Evolutionary conservation across 2,113 vertebrate genomes (phyloP).

Genomic region (Paradoxurus hermaphroditus): DNA sequence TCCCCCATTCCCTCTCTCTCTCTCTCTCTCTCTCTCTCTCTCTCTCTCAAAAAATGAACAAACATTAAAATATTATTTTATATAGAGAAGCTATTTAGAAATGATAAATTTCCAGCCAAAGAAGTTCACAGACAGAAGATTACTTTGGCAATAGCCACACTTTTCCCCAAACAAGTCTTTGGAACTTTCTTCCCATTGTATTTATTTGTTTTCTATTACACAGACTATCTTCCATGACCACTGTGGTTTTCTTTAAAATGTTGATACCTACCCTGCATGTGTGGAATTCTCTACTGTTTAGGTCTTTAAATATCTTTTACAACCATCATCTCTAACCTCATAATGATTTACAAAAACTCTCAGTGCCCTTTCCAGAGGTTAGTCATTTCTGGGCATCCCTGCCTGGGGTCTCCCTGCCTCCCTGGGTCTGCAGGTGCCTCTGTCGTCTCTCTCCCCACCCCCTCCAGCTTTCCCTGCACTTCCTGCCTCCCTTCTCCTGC

Average conservation of each 20-base stretch:
- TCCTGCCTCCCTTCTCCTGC: background rate
- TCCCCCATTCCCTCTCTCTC: too few relatives aligned
- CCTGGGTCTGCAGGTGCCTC: too few relatives aligned
- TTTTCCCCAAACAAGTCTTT: background rate
- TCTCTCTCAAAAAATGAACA: too few relatives aligned
- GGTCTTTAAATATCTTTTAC: background rate
- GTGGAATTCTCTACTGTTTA: background rate
- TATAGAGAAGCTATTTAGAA: background rate
- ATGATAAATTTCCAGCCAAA: background rate
- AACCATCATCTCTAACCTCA: background rate
- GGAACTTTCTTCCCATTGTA: background rate
- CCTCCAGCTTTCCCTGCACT: background rate
- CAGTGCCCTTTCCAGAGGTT: background rate
- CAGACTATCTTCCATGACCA: background rate
- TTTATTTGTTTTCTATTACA: background rate
- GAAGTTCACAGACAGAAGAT: background rate
- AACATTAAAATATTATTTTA: too few relatives aligned
- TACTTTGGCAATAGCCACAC: background rate
- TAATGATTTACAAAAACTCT: background rate
- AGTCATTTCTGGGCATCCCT: background rate
- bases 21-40: too few relatives aligned
- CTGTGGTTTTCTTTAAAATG: background rate
- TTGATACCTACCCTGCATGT: background rate
- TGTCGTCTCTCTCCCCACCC: accelerated
- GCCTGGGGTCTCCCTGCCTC: background rate